Evolutionary conservation across 2,113 vertebrate genomes (phyloP).

Genomic region (Carassius carassius): DNA sequence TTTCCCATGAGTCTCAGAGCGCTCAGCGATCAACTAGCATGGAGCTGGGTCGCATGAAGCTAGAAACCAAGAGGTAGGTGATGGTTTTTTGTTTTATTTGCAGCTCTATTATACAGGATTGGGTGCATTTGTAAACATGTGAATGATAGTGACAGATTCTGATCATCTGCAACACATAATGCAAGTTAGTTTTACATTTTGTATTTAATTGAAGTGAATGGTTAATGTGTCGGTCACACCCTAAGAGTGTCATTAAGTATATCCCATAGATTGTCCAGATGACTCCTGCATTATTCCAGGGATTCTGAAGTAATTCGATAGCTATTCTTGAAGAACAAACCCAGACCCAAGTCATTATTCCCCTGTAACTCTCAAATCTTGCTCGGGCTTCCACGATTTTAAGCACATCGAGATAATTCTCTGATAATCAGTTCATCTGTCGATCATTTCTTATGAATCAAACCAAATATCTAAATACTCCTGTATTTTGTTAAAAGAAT

Average conservation of each 20-base stretch:
- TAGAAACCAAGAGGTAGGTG: slow-evolving; percentile 90
- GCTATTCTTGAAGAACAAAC: background rate
- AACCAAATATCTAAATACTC: too few relatives aligned
- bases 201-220: background rate
- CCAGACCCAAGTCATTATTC: background rate
- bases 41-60: slow-evolving; percentile 91
- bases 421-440: too few relatives aligned
- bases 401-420: background rate
- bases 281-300: background rate
- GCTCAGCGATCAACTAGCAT: slow-evolving; percentile 85
- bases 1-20: slow-evolving; percentile 88
- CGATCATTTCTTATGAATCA: too few relatives aligned
- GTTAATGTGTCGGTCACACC: background rate
- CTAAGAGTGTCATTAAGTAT: background rate
- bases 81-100: background rate
- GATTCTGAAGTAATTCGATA: background rate
- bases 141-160: background rate
- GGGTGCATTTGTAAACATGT: background rate
- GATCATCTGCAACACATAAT: background rate
- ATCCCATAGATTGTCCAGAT: background rate
- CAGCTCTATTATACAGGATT: background rate
- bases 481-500: too few relatives aligned
- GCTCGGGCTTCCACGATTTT: background rate
- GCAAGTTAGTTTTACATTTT: background rate
- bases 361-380: background rate